phyloP scores from a whole-genome alignment of 2,797 vertebrate genomes.

The Sebastes umbrosus region DNA sequence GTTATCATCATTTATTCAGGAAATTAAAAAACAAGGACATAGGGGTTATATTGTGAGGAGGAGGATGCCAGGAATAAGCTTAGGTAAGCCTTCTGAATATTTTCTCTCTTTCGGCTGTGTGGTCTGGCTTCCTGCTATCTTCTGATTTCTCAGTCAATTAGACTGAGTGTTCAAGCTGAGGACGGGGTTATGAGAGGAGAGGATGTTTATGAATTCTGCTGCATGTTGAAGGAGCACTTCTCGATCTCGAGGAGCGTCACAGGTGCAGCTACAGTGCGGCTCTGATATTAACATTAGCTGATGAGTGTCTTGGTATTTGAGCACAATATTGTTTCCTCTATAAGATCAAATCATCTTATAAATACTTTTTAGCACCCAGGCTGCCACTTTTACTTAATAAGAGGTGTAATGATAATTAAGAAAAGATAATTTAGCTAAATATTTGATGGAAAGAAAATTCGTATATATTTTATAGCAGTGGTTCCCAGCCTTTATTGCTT shows the following conservation, averaged over 20 bases:
- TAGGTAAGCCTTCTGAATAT: conserved; percentile 28
- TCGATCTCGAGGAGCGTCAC: conserved; percentile 41
- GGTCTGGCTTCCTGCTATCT: conserved; percentile 44
- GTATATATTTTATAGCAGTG: neutral
- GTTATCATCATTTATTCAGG: neutral
- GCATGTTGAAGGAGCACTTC: conserved; percentile 29
- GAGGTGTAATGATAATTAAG: neutral
- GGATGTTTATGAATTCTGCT: conserved; percentile 39
- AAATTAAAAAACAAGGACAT: conserved; percentile 12
- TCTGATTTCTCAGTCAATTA: conserved; percentile 59
- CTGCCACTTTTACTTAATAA: neutral
- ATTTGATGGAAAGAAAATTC: neutral
- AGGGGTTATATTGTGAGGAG: neutral
- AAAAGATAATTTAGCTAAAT: neutral
- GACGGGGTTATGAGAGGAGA: conserved; percentile 15
- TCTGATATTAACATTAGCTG: conserved; percentile 28
- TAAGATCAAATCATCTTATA: neutral
- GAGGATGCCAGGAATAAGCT: conserved; percentile 27
- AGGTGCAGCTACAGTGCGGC: conserved; percentile 35
- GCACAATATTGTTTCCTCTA: neutral
- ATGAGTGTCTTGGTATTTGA: conserved; percentile 15
- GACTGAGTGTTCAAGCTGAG: conserved; percentile 48
- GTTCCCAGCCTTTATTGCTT: neutral
- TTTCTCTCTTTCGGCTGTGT: neutral
- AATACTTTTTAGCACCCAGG: neutral